Base-by-base conservation (phyloP, 2,888 invertebrate genomes). In the Molorchus minor region DNA sequence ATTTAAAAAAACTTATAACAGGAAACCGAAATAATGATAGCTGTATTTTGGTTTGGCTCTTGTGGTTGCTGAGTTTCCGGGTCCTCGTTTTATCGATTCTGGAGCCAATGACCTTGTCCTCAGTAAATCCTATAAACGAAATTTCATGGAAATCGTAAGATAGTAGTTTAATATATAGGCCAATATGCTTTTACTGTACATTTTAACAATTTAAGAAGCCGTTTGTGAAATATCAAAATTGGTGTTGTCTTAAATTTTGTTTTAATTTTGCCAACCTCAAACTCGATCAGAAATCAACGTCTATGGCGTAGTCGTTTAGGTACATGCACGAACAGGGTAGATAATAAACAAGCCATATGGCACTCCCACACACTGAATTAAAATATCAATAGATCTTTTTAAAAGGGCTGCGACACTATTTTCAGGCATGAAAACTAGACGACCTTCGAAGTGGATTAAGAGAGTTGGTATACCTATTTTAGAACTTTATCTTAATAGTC, bases 281-380 rank as follows among this genome's bases (percentile, higher is more conserved):
- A n/a, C 25, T 25, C 4, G 3, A 25, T 25, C 25, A 3, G 33
- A 33, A 33, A 33, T 7, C 12, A 12, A 5, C 33, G 33, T 10
- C 3, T 3, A 3, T n/a, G 7, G 33, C 5, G 3, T 33, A n/a
- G 12, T 33, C 33, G 33, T 33, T 7, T 33, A 33, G 25, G 25
- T 13, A 43, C 15, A 43, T n/a, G 43, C 20, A 43, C n/a, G 25
- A n/a, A n/a, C n/a, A n/a, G 21, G 43, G 21, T 4, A 7, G 21
- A 43, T 43, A 43, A 43, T 43, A 16, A 40, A 43, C 25, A 16
- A 40, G 21, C 47, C 47, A 47, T 47, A 47, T 36, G 47, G 47
- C 35, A 47, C 47, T 35, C 47, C 47, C 20, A 47, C 47, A 36
- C 47, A 47, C 30, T n/a, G 20, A 19, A 35, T 47, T 46, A 46